Percentiles rank a stretch among this genome's conserved stretches.
phyloP scores from a whole-genome alignment of 2,113 vertebrate species.

The Pampusana beccarii region DNA sequence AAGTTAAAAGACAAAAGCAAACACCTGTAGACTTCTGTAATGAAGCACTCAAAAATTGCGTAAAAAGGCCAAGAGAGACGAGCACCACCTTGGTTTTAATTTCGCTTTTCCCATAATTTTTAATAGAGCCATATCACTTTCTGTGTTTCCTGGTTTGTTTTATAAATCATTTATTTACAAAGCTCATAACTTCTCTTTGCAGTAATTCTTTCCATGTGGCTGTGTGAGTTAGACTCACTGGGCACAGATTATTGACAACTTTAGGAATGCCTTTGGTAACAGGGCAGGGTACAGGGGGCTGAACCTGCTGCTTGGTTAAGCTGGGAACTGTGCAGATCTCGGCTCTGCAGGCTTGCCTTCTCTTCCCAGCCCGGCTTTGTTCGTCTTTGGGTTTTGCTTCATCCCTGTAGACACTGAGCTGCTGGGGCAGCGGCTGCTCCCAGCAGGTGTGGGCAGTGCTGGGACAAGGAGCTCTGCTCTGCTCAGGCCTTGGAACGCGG shows the following conservation, averaged over 20 bases:
- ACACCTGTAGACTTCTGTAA: background rate
- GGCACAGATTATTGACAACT: background rate
- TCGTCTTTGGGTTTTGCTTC: fast-evolving
- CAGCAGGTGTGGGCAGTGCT: fast-evolving
- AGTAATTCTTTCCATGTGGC: background rate
- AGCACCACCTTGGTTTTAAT: background rate
- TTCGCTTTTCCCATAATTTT: background rate
- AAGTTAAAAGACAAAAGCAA: background rate
- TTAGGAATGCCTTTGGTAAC: background rate
- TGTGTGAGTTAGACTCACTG: background rate
- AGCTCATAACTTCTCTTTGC: background rate
- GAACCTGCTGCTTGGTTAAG: background rate
- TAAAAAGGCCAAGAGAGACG: background rate
- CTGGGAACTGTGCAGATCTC: background rate
- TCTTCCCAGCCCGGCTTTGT: background rate
- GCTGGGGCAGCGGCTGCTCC: background rate
- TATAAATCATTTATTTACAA: background rate
- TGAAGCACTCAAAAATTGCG: background rate
- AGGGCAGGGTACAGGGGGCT: background rate
- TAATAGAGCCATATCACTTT: background rate
- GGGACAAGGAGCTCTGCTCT: background rate
- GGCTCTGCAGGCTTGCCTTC: background rate
- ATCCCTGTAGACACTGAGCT: background rate
- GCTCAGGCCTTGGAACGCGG: fast-evolving
- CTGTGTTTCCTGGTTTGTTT: background rate